Evolutionary conservation across 2,888 invertebrate species (phyloP), one percentile per base, ranked within the genome.

Genomic region (Cephalotes varians): DNA sequence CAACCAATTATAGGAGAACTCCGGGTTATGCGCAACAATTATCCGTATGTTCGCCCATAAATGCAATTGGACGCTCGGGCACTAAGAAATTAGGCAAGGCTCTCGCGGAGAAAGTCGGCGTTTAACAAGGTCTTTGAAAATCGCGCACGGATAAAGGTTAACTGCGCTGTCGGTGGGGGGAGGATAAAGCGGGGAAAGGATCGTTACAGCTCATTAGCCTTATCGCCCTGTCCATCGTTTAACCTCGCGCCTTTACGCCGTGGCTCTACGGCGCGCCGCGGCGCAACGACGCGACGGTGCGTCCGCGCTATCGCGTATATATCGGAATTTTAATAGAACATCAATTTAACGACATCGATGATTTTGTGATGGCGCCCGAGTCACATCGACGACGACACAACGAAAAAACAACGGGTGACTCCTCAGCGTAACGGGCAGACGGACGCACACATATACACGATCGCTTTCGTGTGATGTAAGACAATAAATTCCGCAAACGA

Each of bases 131-230:
- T 71, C 60, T 82, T 80, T 84, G 90, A 88, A 90, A 90, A 90
- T 85, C 85, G 85, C 86, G 54, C 81, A 83, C 51, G 85, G 74
- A 88, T 87, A 89, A 89, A 89, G 89, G 89, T 89, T 88, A 89
- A 88, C 88, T 47, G 82, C 81, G 28, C 69, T 56, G 72, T 25
- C 79, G 82, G 73, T 21, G 72, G 60, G 72, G n/a, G 65, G 73
- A 76, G 64, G 80, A 77, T 84, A 84, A 90, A 87, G 84, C 54
- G 87, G 89, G 87, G 89, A 90, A 90, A 90, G 89, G 89, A 87
- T 90, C 89, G 89, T 90, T 88, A 88, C 72, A 87, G 88, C 90
- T 90, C 89, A 90, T 90, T 90, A 90, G 90, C 85, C 89, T 90
- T 90, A 90, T 90, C 90, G 86, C 82, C 71, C 79, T 69, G 86